Evolutionary conservation across 2,888 invertebrate genomes (phyloP).

Genomic region (Pinctada fucata): DNA sequence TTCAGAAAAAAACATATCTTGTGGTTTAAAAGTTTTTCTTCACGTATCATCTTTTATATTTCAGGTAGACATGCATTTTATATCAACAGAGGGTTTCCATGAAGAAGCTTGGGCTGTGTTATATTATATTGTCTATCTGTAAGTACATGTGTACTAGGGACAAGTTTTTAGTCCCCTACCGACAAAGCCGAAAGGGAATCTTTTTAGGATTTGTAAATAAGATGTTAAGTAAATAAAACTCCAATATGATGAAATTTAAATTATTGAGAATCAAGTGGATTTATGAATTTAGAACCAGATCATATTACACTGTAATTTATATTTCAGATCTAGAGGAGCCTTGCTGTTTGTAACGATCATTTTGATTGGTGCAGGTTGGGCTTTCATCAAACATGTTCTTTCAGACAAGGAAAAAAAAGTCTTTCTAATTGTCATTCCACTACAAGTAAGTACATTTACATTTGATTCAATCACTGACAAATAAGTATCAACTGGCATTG

Average conservation of each 20-base stretch:
- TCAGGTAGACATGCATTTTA: slow-evolving; percentile 85
- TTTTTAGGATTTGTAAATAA: no score
- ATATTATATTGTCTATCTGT: slow-evolving; percentile 98
- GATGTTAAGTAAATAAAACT: no score
- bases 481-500: no score
- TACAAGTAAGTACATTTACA: slow-evolving; percentile 84
- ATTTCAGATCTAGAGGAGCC: slow-evolving; percentile 83
- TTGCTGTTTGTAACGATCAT: slow-evolving; percentile 97
- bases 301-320: no score
- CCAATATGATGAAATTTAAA: no score
- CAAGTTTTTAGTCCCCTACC: not conserved
- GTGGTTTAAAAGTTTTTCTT: no score
- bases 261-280: no score
- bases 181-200: not conserved
- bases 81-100: slow-evolving; percentile 93
- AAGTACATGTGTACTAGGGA: slow-evolving; percentile 77
- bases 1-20: no score
- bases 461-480: no score
- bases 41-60: not conserved
- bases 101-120: slow-evolving; percentile 98
- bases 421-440: slow-evolving; percentile 97
- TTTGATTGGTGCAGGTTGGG: slow-evolving; percentile 98
- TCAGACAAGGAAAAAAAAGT: slow-evolving; percentile 97
- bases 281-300: no score
- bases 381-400: slow-evolving; percentile 97